Base-by-base conservation (phyloP, 2,797 vertebrate species). In the Pangasius djambal region DNA sequence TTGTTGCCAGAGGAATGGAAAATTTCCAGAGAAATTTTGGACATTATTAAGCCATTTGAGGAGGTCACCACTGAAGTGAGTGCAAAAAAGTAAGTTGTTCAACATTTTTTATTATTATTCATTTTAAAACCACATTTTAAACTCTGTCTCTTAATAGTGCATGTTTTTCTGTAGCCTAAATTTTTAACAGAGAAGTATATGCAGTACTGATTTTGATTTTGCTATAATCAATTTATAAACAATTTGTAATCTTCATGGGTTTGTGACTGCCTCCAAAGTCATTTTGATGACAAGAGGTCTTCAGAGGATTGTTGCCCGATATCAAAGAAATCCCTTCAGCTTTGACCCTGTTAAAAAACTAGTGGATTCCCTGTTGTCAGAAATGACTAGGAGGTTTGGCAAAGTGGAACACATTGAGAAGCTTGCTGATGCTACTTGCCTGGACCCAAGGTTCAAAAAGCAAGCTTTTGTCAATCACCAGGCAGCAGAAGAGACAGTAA, bases 361-460 rank as follows among this genome's bases (percentile, higher is more conserved):
- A n/a, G 31, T 88, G 83, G 16, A 88, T 28, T 3, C 48, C 61
- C 70, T 86, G 31, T 78, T 78, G 72, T 65, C 83, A 69, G 83
- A 89, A 85, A 61, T 87, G 70, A 55, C 15, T 15, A 63, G 3
- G 12, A 69, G 67, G 59, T 89, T 89, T 83, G 70, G 78, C 48
- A 84, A 37, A 69, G 57, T 87, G 34, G 40, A 89, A 57, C 48
- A 22, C 31, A 87, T 40, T 84, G 59, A 84, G 55, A 84, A 77
- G 44, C 70, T 89, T 75, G 69, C 79, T 44, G 86, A 89, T 77
- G 69, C 86, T 77, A 89, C 86, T 48, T 65, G 55, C 25, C 34
- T 87, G 69, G 82, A 90, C 34, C 89, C 82, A 69, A 87, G 59
- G 52, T 88, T 44, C 44, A 44, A 44, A 44, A 44, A 44, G 44